phyloP scores from a whole-genome alignment of 2,113 vertebrate genomes.

The Platysternon megacephalum region DNA sequence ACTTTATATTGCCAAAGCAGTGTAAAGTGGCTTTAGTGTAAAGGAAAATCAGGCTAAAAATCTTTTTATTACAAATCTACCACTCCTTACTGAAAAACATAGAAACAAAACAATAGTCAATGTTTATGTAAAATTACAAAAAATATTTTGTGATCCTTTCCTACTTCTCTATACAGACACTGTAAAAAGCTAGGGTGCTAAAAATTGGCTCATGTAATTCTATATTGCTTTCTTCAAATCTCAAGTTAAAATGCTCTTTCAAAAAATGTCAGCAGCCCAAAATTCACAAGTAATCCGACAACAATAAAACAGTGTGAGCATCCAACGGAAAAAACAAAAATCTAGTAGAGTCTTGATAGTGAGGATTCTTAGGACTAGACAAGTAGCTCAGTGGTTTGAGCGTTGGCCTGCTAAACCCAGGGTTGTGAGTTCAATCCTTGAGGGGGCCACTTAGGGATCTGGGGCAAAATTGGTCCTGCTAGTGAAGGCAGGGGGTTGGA shows the following conservation, averaged over 20 bases:
- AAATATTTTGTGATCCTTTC: not conserved
- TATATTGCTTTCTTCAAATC: not conserved
- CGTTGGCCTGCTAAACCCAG: too few species aligned
- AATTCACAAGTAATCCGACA: not conserved
- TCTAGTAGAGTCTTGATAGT: slow-evolving; percentile 16
- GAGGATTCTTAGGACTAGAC: slow-evolving; percentile 55
- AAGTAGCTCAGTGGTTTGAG: too few species aligned
- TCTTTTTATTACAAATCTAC: not conserved
- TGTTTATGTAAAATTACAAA: not conserved
- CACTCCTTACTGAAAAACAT: not conserved
- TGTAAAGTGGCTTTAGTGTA: not conserved
- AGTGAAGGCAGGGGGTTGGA: too few species aligned
- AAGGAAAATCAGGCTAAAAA: not conserved
- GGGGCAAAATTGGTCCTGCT: too few species aligned
- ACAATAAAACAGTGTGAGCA: slow-evolving; percentile 25
- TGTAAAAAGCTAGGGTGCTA: not conserved
- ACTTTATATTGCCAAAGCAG: not conserved
- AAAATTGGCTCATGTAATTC: not conserved
- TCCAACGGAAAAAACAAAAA: slow-evolving; percentile 33
- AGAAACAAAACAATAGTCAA: not conserved
- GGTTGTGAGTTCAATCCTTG: too few species aligned
- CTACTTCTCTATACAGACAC: not conserved
- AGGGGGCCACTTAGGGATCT: too few species aligned
- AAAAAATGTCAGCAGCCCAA: not conserved
- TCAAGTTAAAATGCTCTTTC: not conserved